Evolutionary conservation across 2,888 invertebrate genomes (phyloP).

Genomic region (Timema podura): DNA sequence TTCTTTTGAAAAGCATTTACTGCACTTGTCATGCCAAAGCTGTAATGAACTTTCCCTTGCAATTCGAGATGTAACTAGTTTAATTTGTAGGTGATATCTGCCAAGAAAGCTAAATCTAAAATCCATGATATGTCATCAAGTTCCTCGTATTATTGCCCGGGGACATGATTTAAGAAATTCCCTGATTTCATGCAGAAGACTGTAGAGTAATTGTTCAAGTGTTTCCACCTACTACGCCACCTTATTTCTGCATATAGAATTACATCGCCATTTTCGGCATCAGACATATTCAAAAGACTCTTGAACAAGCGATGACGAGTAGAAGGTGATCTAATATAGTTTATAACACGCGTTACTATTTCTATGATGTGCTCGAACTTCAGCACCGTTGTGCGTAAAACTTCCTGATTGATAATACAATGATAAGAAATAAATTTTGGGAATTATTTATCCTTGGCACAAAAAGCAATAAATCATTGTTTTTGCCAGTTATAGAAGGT

Average conservation of each 20-base stretch:
- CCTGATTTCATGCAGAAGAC: not conserved
- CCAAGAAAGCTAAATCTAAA: not conserved
- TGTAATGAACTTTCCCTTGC: not conserved
- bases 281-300: not conserved
- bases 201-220: not conserved
- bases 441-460: not conserved
- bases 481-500: not conserved
- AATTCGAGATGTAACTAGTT: not conserved
- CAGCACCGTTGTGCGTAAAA: conserved; percentile 22
- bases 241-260: conserved; percentile 4
- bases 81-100: conserved; percentile 6
- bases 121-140: not conserved
- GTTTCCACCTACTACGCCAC: not conserved
- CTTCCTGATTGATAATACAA: conserved; percentile 25
- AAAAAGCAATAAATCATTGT: not conserved
- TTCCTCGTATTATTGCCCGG: not conserved
- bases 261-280: not conserved
- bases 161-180: conserved; percentile 2
- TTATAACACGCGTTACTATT: not conserved
- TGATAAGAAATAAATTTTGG: conserved; percentile 23
- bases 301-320: not conserved
- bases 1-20: conserved; percentile 6
- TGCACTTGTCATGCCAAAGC: not conserved
- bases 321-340: not conserved
- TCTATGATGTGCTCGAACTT: conserved; percentile 9